Evolutionary conservation across 2,797 vertebrate species (phyloP).

Genomic region (Bovichtus variegatus): DNA sequence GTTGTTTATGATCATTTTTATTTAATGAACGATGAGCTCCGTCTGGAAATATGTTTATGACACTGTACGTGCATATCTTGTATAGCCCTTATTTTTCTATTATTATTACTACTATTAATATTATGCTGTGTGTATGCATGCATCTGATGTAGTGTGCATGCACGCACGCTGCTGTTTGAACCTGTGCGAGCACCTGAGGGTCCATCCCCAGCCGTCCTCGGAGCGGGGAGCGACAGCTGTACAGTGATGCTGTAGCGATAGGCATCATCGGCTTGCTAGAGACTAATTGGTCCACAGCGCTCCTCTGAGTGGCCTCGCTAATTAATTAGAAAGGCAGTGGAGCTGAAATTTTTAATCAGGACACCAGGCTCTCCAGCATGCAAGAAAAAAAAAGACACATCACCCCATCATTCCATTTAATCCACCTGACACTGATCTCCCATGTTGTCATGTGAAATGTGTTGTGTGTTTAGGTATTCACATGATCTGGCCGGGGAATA

Average conservation of each 20-base stretch:
- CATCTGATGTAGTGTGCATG: slow-evolving; percentile 46
- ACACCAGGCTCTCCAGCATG: slow-evolving; percentile 77
- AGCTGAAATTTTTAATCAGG: slow-evolving; percentile 90
- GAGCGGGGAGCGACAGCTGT: slow-evolving; percentile 84
- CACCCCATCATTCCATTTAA: slow-evolving; percentile 81
- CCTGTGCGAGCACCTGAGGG: slow-evolving; percentile 79
- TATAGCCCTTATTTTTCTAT: background rate
- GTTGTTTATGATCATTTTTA: slow-evolving; percentile 7
- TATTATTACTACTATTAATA: background rate
- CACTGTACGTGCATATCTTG: background rate
- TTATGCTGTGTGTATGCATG: slow-evolving; percentile 12
- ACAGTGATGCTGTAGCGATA: slow-evolving; percentile 80
- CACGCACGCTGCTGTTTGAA: slow-evolving; percentile 64
- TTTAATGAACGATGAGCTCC: slow-evolving; percentile 8
- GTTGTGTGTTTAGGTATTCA: slow-evolving; percentile 75
- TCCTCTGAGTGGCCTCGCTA: slow-evolving; percentile 85
- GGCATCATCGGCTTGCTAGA: slow-evolving; percentile 83
- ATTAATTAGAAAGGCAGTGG: slow-evolving; percentile 88
- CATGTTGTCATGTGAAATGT: slow-evolving; percentile 67
- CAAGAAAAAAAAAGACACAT: slow-evolving; percentile 64
- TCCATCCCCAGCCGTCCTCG: slow-evolving; percentile 71
- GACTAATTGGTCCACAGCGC: slow-evolving; percentile 85
- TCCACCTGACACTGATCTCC: slow-evolving; percentile 82
- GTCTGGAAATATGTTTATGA: slow-evolving; percentile 12
- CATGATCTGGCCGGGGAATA: slow-evolving; percentile 67